Evolutionary conservation across 2,797 vertebrate species (phyloP).

Genomic region (Sebastes diploproa): DNA sequence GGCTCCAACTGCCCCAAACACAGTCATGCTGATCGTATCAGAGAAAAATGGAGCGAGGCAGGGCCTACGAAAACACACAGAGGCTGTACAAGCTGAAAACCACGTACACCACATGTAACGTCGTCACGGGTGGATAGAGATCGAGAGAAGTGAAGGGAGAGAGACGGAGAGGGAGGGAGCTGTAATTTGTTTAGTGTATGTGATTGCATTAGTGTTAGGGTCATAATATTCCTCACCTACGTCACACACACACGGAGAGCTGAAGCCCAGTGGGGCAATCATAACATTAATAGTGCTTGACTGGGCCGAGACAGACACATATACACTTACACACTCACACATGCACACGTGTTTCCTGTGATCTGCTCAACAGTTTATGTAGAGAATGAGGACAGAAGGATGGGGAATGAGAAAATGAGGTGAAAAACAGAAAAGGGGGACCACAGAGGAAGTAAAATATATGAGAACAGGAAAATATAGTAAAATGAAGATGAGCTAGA

Average conservation of each 20-base stretch:
- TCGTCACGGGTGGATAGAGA: slow-evolving; percentile 31
- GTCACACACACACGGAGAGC: slow-evolving; percentile 45
- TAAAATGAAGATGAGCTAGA: not conserved
- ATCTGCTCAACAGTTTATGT: slow-evolving; percentile 31
- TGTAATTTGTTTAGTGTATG: slow-evolving; percentile 71
- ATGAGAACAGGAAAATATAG: slow-evolving; percentile 1
- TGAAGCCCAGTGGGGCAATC: slow-evolving; percentile 54
- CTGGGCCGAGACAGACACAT: slow-evolving; percentile 7
- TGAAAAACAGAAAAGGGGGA: not conserved
- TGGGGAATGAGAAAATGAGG: slow-evolving; percentile 5
- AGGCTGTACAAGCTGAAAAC: slow-evolving; percentile 46
- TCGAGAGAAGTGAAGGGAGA: slow-evolving; percentile 37
- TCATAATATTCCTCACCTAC: slow-evolving; percentile 63
- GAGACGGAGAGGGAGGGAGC: slow-evolving; percentile 16
- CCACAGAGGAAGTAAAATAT: slow-evolving; percentile 2
- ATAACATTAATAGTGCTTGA: slow-evolving; percentile 57
- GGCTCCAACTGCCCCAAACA: slow-evolving; percentile 47
- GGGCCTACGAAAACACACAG: slow-evolving; percentile 36
- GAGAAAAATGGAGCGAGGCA: slow-evolving; percentile 49
- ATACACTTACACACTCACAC: not conserved
- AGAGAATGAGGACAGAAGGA: slow-evolving; percentile 1
- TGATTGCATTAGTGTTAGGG: slow-evolving; percentile 68
- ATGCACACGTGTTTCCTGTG: not conserved
- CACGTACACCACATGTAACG: slow-evolving; percentile 50
- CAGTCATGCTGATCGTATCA: slow-evolving; percentile 68